Conservation (phyloP, 1,140 invertebrate species). For the Orius insidiosus region DNA sequence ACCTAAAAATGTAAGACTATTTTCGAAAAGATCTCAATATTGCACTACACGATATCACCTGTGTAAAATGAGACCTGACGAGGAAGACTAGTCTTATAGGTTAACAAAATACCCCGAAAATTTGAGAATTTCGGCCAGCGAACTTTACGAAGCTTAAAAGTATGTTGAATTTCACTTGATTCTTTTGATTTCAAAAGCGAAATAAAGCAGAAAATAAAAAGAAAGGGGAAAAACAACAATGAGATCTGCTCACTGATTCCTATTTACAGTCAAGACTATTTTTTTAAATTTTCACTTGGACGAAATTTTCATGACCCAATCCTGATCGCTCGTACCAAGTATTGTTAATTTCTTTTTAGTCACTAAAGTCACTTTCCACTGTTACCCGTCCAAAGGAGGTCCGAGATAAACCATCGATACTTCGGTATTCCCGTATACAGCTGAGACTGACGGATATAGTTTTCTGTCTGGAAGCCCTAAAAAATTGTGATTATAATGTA, state of each 20-base stretch:
- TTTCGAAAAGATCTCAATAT: no score
- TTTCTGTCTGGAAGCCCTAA: slow-evolving; percentile 80
- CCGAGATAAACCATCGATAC: slow-evolving; percentile 99
- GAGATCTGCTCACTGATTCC: neutral
- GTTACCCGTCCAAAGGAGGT: slow-evolving; percentile 80
- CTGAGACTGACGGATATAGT: slow-evolving; percentile 89
- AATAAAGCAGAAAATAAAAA: neutral
- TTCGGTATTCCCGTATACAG: slow-evolving; percentile 97
- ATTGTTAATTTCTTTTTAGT: neutral
- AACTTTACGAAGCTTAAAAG: no score
- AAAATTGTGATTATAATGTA: slow-evolving; percentile 4
- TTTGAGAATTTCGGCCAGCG: no score
- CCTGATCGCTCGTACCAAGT: no score
- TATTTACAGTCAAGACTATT: no score
- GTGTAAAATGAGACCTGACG: no score
- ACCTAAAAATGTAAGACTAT: no score
- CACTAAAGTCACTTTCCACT: neutral
- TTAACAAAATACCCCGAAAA: no score
- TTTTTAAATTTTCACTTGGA: neutral
- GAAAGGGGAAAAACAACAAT: neutral
- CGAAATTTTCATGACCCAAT: neutral
- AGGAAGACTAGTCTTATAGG: no score
- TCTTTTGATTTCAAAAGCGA: no score
- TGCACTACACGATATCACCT: no score
- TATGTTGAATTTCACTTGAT: no score